Evolutionary conservation across 1,140 invertebrate genomes (phyloP).

Genomic region (Paraescarpia echinospica): DNA sequence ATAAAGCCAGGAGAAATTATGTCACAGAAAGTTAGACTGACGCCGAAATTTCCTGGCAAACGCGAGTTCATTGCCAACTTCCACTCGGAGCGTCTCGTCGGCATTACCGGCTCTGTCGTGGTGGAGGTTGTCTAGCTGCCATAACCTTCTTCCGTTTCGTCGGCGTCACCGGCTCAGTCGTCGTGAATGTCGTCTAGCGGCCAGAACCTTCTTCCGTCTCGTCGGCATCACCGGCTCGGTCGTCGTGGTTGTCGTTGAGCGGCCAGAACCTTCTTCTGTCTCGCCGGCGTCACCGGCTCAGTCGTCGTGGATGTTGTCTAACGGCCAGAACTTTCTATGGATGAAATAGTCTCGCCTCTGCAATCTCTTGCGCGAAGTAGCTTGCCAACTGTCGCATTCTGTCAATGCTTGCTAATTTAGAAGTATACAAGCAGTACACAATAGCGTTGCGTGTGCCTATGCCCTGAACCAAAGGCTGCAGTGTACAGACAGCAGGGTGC

Average conservation of each 20-base stretch:
- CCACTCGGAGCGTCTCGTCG: constrained; percentile 13
- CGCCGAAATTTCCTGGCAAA: constrained; percentile 2
- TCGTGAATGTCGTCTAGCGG: too few relatives aligned
- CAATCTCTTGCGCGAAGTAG: not conserved
- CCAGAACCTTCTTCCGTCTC: too few relatives aligned
- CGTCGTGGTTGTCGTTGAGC: too few relatives aligned
- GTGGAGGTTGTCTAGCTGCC: not conserved
- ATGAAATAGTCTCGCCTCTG: too few relatives aligned
- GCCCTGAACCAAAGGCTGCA: too few relatives aligned
- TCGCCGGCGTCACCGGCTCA: too few relatives aligned
- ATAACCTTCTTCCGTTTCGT: not conserved
- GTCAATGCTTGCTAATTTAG: not conserved
- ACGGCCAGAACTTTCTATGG: too few relatives aligned
- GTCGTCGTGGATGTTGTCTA: too few relatives aligned
- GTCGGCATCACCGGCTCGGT: too few relatives aligned
- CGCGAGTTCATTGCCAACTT: constrained; percentile 14
- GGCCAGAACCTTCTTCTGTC: too few relatives aligned
- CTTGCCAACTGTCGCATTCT: not conserved
- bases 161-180: not conserved
- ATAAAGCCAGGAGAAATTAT: not conserved
- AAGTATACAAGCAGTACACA: not conserved
- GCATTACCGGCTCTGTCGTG: not conserved
- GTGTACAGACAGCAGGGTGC: too few relatives aligned
- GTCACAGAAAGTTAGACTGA: constrained; percentile 2
- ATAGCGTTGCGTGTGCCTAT: not conserved